Evolutionary conservation across 2,888 invertebrate genomes (phyloP), one percentile per base, ranked within the genome.

Genomic region (Caprella mutica): DNA sequence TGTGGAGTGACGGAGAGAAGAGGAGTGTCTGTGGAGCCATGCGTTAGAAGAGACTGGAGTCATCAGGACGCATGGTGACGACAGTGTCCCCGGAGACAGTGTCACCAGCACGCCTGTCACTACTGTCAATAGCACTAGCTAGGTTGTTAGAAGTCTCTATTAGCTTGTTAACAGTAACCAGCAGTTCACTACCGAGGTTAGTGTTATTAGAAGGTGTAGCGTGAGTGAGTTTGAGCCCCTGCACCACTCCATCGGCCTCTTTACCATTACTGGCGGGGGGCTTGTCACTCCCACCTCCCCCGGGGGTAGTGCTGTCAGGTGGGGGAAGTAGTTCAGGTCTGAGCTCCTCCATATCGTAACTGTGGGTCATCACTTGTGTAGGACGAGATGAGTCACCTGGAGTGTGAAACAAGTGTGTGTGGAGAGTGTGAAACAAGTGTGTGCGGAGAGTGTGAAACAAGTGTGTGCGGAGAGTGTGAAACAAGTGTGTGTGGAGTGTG

Each of bases 271-370:
- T 8, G 2, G 12, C 4, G 53, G 19, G 24, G 8, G 17, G n/a
- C 9, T 17, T 27, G 33, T 24, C 39, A 17, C 14, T 30, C 17
- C 27, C 42, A 2, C 26, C 17, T 21, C 33, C 33, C 29, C 54
- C 44, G 33, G 33, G 40, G 44, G 9, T 33, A 27, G n/a, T 12
- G 19, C 21, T 9, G 30, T 53, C 23, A 40, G 55, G 26, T 27
- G 46, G 33, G 30, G 55, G 64, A 29, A 64, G 55, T 14, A 64
- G 60, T 30, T 64, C 64, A 21, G 64, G 64, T n/a, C 64, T 57
- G 21, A 64, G 60, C 43, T 64, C 64, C 48, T 64, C 64, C 60
- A 64, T 60, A 35, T 64, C 64, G 44, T 60, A 55, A 52, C 55
- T 55, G 50, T 63, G 63, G 24, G 59, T 64, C 38, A 64, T 55